phyloP scores from a whole-genome alignment of 2,797 vertebrate species.

The Typhlichthys eigenmanni region DNA sequence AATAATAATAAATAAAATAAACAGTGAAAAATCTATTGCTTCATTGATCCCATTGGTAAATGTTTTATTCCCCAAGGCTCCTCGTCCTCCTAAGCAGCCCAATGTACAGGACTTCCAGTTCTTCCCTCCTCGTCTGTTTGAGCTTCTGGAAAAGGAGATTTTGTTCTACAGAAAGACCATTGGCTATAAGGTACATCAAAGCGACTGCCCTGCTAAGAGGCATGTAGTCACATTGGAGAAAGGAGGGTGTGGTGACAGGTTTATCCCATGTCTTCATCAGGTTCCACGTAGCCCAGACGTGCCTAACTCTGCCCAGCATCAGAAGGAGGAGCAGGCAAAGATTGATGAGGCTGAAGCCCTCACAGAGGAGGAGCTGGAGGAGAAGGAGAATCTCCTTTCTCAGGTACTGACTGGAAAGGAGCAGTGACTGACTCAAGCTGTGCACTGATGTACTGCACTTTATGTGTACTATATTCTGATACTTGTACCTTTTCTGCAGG shows the following conservation, averaged over 20 bases:
- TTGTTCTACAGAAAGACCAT: conserved; percentile 99
- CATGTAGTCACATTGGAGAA: not conserved
- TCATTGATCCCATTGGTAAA: not conserved
- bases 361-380: conserved; percentile 95
- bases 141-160: conserved; percentile 97
- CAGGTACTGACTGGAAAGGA: conserved; percentile 76
- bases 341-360: conserved; percentile 97
- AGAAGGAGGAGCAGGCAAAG: conserved; percentile 97
- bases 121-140: conserved; percentile 97
- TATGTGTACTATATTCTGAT: not conserved
- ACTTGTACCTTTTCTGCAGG: conserved; percentile 66
- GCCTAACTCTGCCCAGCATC: conserved; percentile 90
- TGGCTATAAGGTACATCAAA: conserved; percentile 90
- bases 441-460: not conserved
- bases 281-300: conserved; percentile 96
- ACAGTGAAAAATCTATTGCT: not conserved
- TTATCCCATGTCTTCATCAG: conserved; percentile 62
- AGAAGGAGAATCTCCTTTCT: conserved; percentile 95
- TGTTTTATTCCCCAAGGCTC: conserved; percentile 80
- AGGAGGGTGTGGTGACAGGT: not conserved
- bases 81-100: conserved; percentile 96
- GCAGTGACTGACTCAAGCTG: not conserved
- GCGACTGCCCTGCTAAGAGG: not conserved
- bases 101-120: conserved; percentile 99
- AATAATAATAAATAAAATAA: no score